Conservation (phyloP, 2,797 vertebrate species). For the Aulostomus chinensis region DNA sequence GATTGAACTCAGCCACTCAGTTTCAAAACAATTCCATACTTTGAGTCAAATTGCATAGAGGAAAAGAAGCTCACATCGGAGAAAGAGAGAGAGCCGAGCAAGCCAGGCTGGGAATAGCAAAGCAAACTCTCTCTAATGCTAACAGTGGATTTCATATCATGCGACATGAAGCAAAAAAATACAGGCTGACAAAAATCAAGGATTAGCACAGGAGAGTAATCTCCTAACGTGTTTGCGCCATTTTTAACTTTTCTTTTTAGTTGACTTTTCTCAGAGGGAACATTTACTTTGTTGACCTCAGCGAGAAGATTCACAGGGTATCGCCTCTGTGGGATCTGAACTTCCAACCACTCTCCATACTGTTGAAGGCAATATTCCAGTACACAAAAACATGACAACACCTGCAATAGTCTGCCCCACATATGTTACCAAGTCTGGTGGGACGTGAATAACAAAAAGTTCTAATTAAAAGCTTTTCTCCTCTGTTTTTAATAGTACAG, state of each 20-base stretch:
- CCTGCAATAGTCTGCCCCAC: constrained; percentile 10
- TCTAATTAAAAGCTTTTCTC: no score
- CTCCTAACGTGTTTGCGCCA: background rate
- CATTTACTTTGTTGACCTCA: constrained; percentile 19
- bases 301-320: constrained; percentile 4
- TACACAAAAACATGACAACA: constrained; percentile 3
- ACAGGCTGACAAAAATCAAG: constrained; percentile 10
- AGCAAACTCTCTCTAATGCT: background rate
- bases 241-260: constrained; percentile 17
- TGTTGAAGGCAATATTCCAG: constrained; percentile 21
- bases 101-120: background rate
- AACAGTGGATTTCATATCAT: constrained; percentile 1
- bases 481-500: constrained; percentile 9
- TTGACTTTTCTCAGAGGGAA: constrained; percentile 5
- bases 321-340: constrained; percentile 13
- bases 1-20: constrained; percentile 1
- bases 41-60: background rate
- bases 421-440: background rate
- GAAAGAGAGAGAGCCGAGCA: background rate
- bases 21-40: constrained; percentile 1
- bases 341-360: constrained; percentile 6
- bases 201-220: background rate
- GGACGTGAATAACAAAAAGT: no score
- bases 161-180: constrained; percentile 14
- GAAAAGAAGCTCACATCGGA: background rate